Conservation (phyloP, 2,888 invertebrate species). For the Timema podura region DNA sequence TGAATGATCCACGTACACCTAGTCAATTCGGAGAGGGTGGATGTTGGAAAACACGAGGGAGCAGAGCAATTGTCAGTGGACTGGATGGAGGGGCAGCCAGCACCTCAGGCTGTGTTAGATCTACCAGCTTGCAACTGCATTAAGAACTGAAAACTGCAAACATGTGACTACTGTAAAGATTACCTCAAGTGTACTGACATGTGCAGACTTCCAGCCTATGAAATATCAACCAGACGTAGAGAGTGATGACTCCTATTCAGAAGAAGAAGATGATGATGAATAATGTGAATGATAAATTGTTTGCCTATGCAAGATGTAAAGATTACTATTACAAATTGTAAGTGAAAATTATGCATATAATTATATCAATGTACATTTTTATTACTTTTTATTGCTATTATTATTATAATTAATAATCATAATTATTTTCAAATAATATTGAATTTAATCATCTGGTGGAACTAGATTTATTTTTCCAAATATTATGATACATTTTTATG, state of each 20-base stretch:
- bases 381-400: too few species aligned
- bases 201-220: not conserved
- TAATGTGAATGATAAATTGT: too few species aligned
- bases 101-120: not conserved
- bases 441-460: too few species aligned
- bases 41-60: not conserved
- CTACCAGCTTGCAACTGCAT: conserved; percentile 1
- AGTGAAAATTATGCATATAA: too few species aligned
- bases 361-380: too few species aligned
- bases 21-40: not conserved
- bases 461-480: too few species aligned
- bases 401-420: too few species aligned
- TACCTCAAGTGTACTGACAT: not conserved
- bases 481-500: too few species aligned
- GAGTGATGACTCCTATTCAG: not conserved
- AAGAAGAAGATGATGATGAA: conserved; percentile 1
- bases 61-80: not conserved
- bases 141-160: not conserved
- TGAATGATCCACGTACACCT: not conserved
- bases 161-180: not conserved
- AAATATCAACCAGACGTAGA: not conserved
- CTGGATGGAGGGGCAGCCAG: not conserved
- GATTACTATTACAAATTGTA: too few species aligned
- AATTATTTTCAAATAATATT: too few species aligned
- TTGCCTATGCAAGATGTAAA: too few species aligned